phyloP scores from a whole-genome alignment of 2,113 vertebrate genomes.

The Elaphurus davidianus region DNA sequence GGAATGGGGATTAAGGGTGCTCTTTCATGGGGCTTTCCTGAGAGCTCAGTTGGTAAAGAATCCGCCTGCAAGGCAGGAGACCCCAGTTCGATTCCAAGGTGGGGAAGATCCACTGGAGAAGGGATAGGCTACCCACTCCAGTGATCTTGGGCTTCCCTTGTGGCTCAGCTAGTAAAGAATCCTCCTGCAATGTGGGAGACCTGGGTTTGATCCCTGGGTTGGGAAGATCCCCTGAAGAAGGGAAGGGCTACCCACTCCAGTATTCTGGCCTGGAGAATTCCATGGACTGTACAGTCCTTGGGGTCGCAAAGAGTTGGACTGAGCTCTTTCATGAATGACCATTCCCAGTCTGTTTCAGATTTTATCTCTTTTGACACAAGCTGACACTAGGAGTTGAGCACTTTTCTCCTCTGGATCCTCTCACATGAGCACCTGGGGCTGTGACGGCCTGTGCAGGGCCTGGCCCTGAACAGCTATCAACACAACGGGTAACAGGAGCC shows the following conservation, averaged over 20 bases:
- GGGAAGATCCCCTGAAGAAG: neutral
- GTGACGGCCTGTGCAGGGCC: neutral
- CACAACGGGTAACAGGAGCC: no score
- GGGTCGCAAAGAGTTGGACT: accelerated
- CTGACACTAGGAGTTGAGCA: neutral
- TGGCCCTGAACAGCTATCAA: neutral
- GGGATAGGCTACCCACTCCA: neutral
- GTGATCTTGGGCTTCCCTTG: neutral
- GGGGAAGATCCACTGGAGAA: neutral
- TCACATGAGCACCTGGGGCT: accelerated
- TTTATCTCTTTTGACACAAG: neutral
- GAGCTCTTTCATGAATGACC: neutral
- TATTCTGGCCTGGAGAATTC: neutral
- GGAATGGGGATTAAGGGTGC: neutral
- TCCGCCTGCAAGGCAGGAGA: neutral
- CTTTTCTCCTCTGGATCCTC: neutral
- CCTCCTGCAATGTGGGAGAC: neutral
- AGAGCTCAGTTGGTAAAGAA: neutral
- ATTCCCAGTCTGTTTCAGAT: neutral
- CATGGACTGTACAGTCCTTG: neutral
- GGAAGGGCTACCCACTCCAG: neutral
- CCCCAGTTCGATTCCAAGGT: neutral
- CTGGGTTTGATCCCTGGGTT: neutral
- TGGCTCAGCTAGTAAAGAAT: neutral
- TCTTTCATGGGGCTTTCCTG: neutral